Percentiles rank a stretch among this genome's conserved stretches.
Evolutionary conservation across 2,888 invertebrate genomes (phyloP).

Genomic region (Phorcus lineatus): DNA sequence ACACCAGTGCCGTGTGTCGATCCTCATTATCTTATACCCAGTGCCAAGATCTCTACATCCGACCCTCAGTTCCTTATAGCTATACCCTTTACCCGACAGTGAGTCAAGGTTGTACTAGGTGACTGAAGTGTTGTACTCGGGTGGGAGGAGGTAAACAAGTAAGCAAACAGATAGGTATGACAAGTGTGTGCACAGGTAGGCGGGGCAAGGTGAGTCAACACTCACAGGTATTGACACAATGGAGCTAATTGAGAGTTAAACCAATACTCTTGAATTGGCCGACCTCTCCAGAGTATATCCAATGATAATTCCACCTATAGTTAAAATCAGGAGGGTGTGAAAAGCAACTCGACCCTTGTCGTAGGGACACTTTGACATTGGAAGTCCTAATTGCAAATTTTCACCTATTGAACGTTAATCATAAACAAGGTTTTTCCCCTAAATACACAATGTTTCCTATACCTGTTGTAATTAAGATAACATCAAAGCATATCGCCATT

Average conservation of each 20-base stretch:
- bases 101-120: too few relatives aligned
- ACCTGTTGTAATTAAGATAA: not conserved
- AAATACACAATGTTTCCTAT: not conserved
- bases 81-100: too few relatives aligned
- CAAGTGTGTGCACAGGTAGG: not conserved
- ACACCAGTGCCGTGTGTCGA: too few relatives aligned
- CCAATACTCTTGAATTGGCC: not conserved
- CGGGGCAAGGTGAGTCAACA: not conserved
- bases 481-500: not conserved
- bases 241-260: constrained; percentile 10
- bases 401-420: not conserved
- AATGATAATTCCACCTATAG: not conserved
- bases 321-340: not conserved
- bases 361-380: not conserved
- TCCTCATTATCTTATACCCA: too few relatives aligned
- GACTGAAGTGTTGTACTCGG: too few relatives aligned
- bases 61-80: too few relatives aligned
- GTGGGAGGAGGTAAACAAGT: too few relatives aligned
- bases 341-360: not conserved
- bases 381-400: not conserved
- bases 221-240: not conserved
- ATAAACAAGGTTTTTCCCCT: not conserved
- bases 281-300: not conserved
- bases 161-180: not conserved
- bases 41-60: too few relatives aligned